These are phyloP conservation scores for Prionailurus bengalensis DNA, from an alignment of 2,113 vertebrate species.

Conservation along the genomic window DNA sequence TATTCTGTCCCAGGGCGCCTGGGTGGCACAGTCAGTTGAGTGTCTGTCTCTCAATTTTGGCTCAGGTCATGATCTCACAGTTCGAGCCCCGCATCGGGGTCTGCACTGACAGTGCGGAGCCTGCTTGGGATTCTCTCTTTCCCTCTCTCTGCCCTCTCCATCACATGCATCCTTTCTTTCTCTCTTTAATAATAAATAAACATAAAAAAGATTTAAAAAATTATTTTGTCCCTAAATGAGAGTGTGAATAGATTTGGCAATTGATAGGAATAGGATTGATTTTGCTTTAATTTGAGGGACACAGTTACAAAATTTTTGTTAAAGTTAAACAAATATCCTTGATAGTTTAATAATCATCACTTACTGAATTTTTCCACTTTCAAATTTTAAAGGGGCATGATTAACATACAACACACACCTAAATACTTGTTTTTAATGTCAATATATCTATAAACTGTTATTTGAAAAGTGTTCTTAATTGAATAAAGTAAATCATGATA, in stretches of 20 bases:
- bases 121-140: too few relatives aligned
- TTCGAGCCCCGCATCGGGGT: too few relatives aligned
- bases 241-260: neutral
- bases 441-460: neutral
- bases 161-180: too few relatives aligned
- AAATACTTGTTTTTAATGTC: neutral
- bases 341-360: neutral
- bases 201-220: neutral
- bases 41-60: too few relatives aligned
- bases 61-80: too few relatives aligned
- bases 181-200: too few relatives aligned
- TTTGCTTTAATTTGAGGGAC: neutral
- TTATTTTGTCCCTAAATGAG: neutral
- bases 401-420: neutral
- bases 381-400: neutral
- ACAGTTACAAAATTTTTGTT: neutral
- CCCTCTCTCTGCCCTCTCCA: too few relatives aligned
- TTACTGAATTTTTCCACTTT: neutral
- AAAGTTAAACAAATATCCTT: neutral
- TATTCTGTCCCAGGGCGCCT: too few relatives aligned
- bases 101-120: too few relatives aligned
- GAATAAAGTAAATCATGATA: neutral
- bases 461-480: neutral
- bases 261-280: neutral
- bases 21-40: too few relatives aligned